Percentiles rank a stretch among this genome's conserved stretches.
Evolutionary conservation across 1,140 invertebrate genomes (phyloP).

Genomic region (Sarcophaga peregrina): DNA sequence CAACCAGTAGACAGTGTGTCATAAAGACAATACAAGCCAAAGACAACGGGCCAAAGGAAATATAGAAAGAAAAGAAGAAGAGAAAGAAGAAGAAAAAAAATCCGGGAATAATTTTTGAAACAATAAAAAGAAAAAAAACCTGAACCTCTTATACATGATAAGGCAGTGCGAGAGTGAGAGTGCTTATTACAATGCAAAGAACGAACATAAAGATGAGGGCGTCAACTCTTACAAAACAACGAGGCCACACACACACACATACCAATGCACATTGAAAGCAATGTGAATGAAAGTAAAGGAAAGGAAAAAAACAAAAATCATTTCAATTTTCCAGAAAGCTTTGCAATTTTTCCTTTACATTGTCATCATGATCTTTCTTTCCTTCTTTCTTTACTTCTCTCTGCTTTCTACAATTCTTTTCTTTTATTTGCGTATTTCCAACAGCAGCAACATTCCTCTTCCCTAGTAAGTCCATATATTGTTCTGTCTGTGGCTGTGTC

Average conservation of each 20-base stretch:
- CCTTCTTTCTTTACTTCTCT: too few species aligned
- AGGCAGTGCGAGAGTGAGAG: background rate
- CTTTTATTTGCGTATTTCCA: too few species aligned
- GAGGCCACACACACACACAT: background rate
- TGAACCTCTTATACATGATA: background rate
- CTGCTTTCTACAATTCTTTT: too few species aligned
- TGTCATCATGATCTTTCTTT: background rate
- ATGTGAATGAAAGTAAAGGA: background rate
- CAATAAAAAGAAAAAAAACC: background rate
- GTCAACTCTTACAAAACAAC: constrained; percentile 12
- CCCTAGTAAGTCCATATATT: too few species aligned
- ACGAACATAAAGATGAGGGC: background rate
- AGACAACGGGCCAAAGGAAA: background rate
- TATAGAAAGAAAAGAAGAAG: background rate
- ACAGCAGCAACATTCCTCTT: background rate
- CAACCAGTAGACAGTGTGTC: background rate
- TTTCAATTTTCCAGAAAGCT: constrained; percentile 33
- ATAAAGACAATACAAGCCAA: background rate
- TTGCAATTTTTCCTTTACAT: background rate
- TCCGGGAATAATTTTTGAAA: constrained; percentile 10
- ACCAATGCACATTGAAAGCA: background rate
- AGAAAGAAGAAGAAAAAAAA: too few species aligned
- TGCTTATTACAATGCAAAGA: background rate
- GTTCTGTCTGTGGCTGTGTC: too few species aligned
- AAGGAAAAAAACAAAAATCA: constrained; percentile 5